These are phyloP conservation scores for Muntiacus muntjak DNA, from an alignment of 2,113 vertebrate species.

Conservation along the genomic window DNA sequence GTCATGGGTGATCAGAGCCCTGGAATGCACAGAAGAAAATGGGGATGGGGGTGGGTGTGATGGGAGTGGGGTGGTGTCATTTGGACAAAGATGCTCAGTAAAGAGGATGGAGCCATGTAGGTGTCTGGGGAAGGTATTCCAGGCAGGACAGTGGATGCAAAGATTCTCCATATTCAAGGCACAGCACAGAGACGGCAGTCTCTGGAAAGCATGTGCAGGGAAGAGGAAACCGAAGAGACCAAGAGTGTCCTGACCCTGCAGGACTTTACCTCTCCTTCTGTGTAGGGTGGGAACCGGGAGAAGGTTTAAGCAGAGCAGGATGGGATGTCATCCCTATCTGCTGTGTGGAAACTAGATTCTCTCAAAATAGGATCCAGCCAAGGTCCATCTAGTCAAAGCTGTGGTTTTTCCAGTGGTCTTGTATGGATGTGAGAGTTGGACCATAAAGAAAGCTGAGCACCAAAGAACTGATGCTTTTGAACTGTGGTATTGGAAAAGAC, in stretches of 20 bases:
- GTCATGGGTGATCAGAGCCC: accelerated
- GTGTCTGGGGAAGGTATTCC: not conserved
- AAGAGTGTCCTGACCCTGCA: accelerated
- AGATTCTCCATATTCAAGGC: accelerated
- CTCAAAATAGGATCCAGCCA: not conserved
- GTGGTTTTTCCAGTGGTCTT: not conserved
- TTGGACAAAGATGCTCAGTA: not conserved
- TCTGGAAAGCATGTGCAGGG: not conserved
- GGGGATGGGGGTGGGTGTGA: not conserved
- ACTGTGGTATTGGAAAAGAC: not conserved
- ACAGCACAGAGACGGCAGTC: accelerated
- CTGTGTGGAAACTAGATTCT: not conserved
- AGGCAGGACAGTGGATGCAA: not conserved
- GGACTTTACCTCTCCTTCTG: not conserved
- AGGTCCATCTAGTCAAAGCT: not conserved
- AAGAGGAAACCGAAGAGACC: not conserved
- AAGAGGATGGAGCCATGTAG: not conserved
- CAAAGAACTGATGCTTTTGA: not conserved
- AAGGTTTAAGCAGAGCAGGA: too few species aligned
- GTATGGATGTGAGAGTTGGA: not conserved
- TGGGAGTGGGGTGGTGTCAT: not conserved
- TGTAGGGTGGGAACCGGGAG: too few species aligned
- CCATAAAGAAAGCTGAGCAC: not conserved
- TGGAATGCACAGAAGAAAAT: too few species aligned
- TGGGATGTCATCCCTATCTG: not conserved